Base-by-base conservation (phyloP, 2,888 invertebrate genomes). In the Drosophila ustulata region DNA sequence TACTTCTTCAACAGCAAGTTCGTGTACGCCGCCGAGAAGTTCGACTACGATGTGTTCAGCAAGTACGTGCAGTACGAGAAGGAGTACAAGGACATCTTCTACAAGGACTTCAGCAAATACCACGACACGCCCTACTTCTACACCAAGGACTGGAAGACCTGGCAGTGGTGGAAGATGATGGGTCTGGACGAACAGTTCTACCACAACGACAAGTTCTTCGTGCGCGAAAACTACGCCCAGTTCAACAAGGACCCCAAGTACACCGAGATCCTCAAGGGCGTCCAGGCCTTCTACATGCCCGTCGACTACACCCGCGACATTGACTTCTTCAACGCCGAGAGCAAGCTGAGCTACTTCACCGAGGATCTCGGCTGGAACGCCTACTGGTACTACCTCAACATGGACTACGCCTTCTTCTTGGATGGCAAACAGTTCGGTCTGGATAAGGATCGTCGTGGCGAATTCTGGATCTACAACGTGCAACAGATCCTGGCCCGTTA, bases 1-100 rank as follows among this genome's bases (percentile, higher is more conserved):
- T 94, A 95, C 92, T 96, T 96, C 93, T 95, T 96, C 90, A 95
- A 95, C 92, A 93, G 94, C 81, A 94, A 95, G 84, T 93, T 95
- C 82, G 95, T 96, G 79, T 94, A 95, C 86, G 94, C 95, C 84
- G 96, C 95, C 0, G 93, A 95, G 82, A 93, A 94, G 90, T 93
- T 95, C 91, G 83, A 90, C 50, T 90, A 80, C 37, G 87, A 89
- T 76, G 79, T 81, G 50, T 91, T 73, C 69, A 90, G 82, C 79
- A 89, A 86, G 67, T 58, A 76, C 49, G 80, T 85, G 52, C 89
- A 89, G 90, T 90, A 91, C 79, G 81, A 92, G 56, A 91, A 93
- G 66, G 75, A 84, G 46, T 93, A 91, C 78, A 76, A 89, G 55
- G 94, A 93, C 23, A 89, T 94, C 28, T 90, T 92, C 37, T 89